Conservation (phyloP, 2,113 vertebrate genomes). For the Verasper variegatus region DNA sequence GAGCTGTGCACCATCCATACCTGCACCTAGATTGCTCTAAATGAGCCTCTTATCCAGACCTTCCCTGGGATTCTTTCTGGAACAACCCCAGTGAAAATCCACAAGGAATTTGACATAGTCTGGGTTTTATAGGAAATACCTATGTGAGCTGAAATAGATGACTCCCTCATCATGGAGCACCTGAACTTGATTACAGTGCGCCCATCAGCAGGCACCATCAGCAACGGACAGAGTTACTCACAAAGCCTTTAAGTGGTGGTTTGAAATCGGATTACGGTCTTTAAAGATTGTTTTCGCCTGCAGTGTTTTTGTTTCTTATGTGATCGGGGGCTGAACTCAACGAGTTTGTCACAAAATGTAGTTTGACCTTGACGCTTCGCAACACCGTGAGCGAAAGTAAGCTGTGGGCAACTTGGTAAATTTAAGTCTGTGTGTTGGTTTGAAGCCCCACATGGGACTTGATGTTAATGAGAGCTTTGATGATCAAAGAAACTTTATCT, state of each 20-base stretch:
- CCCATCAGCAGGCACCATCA: constrained; percentile 41
- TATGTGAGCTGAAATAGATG: constrained; percentile 48
- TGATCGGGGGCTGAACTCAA: constrained; percentile 11
- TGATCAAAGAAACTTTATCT: constrained; percentile 54
- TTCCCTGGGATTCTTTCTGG: constrained; percentile 38
- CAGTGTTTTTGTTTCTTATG: constrained; percentile 3
- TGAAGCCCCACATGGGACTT: constrained; percentile 26
- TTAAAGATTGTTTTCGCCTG: constrained; percentile 31
- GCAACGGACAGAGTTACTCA: constrained; percentile 23
- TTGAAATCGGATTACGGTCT: constrained; percentile 29
- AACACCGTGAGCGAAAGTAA: constrained; percentile 3
- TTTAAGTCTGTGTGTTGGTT: constrained; percentile 25
- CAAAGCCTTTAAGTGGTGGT: constrained; percentile 45
- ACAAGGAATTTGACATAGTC: constrained; percentile 51
- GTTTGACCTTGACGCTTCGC: constrained; percentile 21
- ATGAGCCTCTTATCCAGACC: constrained; percentile 45
- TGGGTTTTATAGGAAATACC: constrained; percentile 60
- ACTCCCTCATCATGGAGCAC: constrained; percentile 45
- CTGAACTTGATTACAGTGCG: constrained; percentile 55
- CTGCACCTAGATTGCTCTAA: constrained; percentile 41
- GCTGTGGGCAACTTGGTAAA: constrained; percentile 28
- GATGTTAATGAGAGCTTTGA: constrained; percentile 56
- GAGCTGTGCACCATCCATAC: constrained; percentile 41
- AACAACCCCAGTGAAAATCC: constrained; percentile 43
- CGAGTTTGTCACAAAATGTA: constrained; percentile 21